These are phyloP conservation scores for Lepidocyrtinus sp. DNA, from an alignment of 2,888 invertebrate species.

Conservation along the genomic window DNA sequence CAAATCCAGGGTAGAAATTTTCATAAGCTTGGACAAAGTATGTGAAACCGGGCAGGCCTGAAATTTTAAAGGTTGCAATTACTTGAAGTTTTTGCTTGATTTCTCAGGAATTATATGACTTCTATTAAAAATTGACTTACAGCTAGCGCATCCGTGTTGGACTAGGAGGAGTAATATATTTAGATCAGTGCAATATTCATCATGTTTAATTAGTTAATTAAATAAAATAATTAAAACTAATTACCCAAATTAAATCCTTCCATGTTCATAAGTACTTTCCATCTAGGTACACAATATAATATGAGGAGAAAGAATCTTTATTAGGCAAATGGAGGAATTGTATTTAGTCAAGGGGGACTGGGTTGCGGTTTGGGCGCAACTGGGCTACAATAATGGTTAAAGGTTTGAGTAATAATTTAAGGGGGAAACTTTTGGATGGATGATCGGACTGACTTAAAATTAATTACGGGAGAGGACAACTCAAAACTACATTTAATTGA, in stretches of 20 bases:
- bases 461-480: too few relatives aligned
- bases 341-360: too few relatives aligned
- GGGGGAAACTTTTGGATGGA: too few relatives aligned
- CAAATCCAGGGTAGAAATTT: slow-evolving; percentile 44
- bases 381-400: too few relatives aligned
- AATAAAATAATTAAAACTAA: background rate
- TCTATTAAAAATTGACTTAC: background rate
- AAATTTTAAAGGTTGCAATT: background rate
- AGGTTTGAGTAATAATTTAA: too few relatives aligned
- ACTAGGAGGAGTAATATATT: background rate
- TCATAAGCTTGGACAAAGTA: slow-evolving; percentile 53
- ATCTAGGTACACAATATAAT: background rate
- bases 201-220: too few relatives aligned
- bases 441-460: too few relatives aligned
- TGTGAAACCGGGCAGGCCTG: slow-evolving; percentile 39
- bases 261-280: slow-evolving; percentile 42
- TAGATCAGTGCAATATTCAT: too few relatives aligned
- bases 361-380: too few relatives aligned
- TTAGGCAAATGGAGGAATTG: too few relatives aligned
- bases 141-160: slow-evolving; percentile 31
- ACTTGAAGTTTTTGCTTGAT: slow-evolving; percentile 18
- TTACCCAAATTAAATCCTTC: slow-evolving; percentile 36
- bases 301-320: background rate
- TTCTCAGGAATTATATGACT: slow-evolving; percentile 17
- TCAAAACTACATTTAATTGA: too few relatives aligned